Evolutionary conservation across 2,797 vertebrate genomes (phyloP).

Genomic region (Microchirus variegatus): DNA sequence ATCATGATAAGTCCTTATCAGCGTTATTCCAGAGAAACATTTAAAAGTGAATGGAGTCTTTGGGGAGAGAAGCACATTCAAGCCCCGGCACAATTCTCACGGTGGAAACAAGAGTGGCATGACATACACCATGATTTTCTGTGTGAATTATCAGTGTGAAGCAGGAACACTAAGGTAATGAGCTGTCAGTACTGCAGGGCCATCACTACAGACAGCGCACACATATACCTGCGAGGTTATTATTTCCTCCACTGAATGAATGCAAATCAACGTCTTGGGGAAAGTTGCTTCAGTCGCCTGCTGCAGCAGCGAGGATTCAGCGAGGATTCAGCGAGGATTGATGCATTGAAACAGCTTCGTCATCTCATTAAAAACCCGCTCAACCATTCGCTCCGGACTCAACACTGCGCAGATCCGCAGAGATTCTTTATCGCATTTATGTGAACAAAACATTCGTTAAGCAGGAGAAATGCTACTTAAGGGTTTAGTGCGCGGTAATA

Average conservation of each 20-base stretch:
- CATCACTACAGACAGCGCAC: slow-evolving; percentile 30
- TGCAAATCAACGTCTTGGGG: slow-evolving; percentile 46
- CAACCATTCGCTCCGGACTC: not conserved
- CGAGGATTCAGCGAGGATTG: slow-evolving; percentile 15
- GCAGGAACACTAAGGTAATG: slow-evolving; percentile 45
- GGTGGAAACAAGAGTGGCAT: not conserved
- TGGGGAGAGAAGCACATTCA: slow-evolving; percentile 1
- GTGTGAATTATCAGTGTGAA: slow-evolving; percentile 45
- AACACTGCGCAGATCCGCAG: not conserved
- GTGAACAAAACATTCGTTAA: slow-evolving; percentile 49
- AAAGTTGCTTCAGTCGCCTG: slow-evolving; percentile 54
- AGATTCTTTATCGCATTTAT: slow-evolving; percentile 27
- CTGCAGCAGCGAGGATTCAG: slow-evolving; percentile 13
- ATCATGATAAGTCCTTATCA: not conserved
- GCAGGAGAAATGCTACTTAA: not conserved
- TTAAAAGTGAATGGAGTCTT: slow-evolving; percentile 3
- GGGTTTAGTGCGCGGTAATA: slow-evolving; percentile 10
- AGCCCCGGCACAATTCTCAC: not conserved
- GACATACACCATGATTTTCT: slow-evolving; percentile 23
- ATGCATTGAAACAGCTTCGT: slow-evolving; percentile 21
- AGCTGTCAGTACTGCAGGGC: slow-evolving; percentile 44
- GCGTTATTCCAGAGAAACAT: not conserved
- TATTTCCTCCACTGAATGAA: slow-evolving; percentile 39
- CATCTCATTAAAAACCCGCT: slow-evolving; percentile 40
- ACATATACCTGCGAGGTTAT: slow-evolving; percentile 49